Percentiles rank a stretch among this genome's conserved stretches.
Conservation (phyloP, 2,888 invertebrate species). For the Xestia xanthographa region DNA sequence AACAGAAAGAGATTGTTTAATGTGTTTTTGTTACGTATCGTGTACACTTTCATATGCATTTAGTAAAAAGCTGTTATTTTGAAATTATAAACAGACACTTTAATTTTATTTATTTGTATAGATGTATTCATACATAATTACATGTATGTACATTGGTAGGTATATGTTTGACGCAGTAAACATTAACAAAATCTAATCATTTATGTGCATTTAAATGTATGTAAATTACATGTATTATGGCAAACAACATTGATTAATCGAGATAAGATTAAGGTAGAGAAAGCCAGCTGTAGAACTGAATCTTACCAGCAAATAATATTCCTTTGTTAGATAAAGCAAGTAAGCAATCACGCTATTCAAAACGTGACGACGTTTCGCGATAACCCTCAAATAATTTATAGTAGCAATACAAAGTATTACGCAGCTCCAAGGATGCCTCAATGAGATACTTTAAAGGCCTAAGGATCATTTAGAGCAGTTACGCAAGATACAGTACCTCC, state of each 20-base stretch:
- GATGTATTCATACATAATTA: background rate
- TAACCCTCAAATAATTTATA: constrained; percentile 33
- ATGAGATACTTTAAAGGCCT: constrained; percentile 44
- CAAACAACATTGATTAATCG: background rate
- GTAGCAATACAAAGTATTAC: constrained; percentile 40
- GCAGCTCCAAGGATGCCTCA: constrained; percentile 31
- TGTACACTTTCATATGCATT: no score
- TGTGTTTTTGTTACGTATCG: no score
- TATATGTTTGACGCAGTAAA: background rate
- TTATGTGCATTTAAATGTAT: background rate
- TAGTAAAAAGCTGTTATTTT: no score
- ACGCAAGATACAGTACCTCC: constrained; percentile 16
- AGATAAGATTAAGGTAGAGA: background rate
- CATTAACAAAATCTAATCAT: background rate
- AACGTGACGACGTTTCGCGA: constrained; percentile 16
- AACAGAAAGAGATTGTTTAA: no score
- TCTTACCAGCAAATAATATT: background rate
- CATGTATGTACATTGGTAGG: background rate
- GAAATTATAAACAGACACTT: no score
- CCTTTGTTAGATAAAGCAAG: background rate
- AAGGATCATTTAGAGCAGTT: constrained; percentile 32
- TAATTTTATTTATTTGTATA: no score
- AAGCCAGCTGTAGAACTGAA: background rate
- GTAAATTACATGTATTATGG: background rate
- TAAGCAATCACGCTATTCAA: background rate